Evolutionary conservation across 2,113 vertebrate genomes (phyloP).

Genomic region (Engraulis encrasicolus): DNA sequence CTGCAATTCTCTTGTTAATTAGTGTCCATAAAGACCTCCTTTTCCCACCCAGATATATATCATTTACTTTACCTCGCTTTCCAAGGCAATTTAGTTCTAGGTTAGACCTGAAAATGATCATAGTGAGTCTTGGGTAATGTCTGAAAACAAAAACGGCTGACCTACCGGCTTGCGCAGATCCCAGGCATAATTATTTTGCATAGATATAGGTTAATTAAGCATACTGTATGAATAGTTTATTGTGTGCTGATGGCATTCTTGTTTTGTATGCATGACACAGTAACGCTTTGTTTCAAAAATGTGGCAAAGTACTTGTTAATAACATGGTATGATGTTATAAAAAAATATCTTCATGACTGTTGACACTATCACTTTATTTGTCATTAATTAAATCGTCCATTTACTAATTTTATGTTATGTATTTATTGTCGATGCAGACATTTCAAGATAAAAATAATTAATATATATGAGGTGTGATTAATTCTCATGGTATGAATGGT

Average conservation of each 20-base stretch:
- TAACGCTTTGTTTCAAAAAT: too few species aligned
- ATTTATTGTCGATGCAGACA: too few species aligned
- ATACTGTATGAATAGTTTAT: neutral
- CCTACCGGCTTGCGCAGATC: neutral
- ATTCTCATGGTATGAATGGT: too few species aligned
- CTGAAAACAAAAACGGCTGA: slow-evolving; percentile 24
- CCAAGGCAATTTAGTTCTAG: slow-evolving; percentile 75
- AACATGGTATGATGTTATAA: too few species aligned
- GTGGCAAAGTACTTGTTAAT: neutral
- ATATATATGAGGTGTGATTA: too few species aligned
- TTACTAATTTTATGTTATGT: too few species aligned
- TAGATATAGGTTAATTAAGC: slow-evolving; percentile 6
- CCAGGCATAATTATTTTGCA: neutral
- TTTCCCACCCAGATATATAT: slow-evolving; percentile 66
- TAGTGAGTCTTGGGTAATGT: slow-evolving; percentile 37
- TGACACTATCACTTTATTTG: too few species aligned
- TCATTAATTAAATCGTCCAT: too few species aligned
- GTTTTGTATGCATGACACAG: too few species aligned
- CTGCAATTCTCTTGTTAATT: slow-evolving; percentile 77
- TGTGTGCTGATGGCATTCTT: neutral
- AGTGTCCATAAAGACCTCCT: slow-evolving; percentile 78
- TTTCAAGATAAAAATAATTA: too few species aligned
- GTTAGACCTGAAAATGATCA: slow-evolving; percentile 64
- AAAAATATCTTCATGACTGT: too few species aligned
- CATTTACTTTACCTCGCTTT: slow-evolving; percentile 56